Conservation (phyloP, 2,888 invertebrate genomes). For the Periphyllus acericola region DNA sequence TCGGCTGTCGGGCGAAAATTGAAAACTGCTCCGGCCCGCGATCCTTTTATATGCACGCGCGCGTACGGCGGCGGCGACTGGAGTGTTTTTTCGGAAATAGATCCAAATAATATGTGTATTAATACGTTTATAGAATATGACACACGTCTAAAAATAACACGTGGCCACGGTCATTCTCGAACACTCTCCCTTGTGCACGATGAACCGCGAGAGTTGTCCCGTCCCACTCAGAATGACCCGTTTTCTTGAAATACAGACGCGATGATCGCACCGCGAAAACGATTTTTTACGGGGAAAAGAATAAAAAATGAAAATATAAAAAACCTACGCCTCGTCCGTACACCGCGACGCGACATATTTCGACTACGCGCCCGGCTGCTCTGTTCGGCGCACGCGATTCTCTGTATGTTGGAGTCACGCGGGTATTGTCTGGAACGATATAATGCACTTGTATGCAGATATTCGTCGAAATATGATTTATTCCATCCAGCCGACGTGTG, state of each 20-base stretch:
- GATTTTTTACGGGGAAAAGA: not conserved
- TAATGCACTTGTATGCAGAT: too few species aligned
- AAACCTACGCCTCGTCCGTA: too few species aligned
- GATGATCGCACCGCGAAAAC: not conserved
- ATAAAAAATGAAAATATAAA: too few species aligned
- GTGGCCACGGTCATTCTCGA: conserved; percentile 35
- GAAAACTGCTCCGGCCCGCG: not conserved
- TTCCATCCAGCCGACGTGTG: too few species aligned
- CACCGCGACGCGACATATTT: not conserved
- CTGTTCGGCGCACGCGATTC: not conserved
- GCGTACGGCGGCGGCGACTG: not conserved
- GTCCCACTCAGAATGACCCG: conserved; percentile 47
- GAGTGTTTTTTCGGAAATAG: conserved; percentile 44
- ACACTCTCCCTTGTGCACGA: not conserved
- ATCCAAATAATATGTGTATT: conserved; percentile 6
- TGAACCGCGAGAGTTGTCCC: not conserved
- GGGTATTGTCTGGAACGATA: too few species aligned
- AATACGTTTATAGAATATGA: conserved; percentile 51
- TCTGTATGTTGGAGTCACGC: too few species aligned
- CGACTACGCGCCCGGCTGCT: not conserved
- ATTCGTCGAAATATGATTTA: too few species aligned
- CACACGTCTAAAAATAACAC: conserved; percentile 58
- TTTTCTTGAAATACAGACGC: not conserved
- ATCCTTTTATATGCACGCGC: conserved; percentile 15
- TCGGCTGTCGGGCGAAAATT: conserved; percentile 24